These are phyloP conservation scores for Falco berigora DNA, from an alignment of 2,797 vertebrate genomes.

Conservation along the genomic window DNA sequence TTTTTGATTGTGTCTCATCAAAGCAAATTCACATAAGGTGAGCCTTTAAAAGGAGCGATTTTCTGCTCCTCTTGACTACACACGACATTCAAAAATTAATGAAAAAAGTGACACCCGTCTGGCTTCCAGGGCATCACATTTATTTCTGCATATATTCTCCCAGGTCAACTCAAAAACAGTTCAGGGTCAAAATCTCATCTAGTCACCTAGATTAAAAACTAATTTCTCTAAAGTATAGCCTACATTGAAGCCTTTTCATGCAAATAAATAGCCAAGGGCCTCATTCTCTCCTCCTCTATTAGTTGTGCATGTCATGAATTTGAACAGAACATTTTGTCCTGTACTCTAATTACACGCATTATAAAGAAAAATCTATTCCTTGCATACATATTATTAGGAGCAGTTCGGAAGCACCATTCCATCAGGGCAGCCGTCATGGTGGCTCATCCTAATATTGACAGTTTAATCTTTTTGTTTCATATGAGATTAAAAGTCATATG, in stretches of 20 bases:
- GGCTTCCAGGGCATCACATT: slow-evolving; percentile 71
- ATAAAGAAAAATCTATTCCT: slow-evolving; percentile 72
- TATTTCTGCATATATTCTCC: slow-evolving; percentile 85
- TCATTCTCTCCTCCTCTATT: slow-evolving; percentile 74
- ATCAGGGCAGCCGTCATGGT: slow-evolving; percentile 65
- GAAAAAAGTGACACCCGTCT: slow-evolving; percentile 78
- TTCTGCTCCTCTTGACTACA: slow-evolving; percentile 73
- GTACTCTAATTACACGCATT: slow-evolving; percentile 81
- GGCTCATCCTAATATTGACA: slow-evolving; percentile 70
- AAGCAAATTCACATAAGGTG: slow-evolving; percentile 76
- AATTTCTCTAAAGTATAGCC: slow-evolving; percentile 82
- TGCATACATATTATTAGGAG: slow-evolving; percentile 63
- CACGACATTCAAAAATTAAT: slow-evolving; percentile 85
- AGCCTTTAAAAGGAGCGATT: slow-evolving; percentile 77
- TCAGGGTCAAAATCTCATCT: slow-evolving; percentile 92
- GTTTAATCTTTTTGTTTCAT: slow-evolving; percentile 75
- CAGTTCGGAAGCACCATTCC: slow-evolving; percentile 35
- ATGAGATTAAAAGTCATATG: slow-evolving; percentile 68
- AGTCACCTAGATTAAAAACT: slow-evolving; percentile 92
- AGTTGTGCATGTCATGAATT: slow-evolving; percentile 74
- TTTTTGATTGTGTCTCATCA: slow-evolving; percentile 83
- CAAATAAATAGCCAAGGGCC: slow-evolving; percentile 86
- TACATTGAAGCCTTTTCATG: slow-evolving; percentile 86
- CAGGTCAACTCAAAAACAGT: slow-evolving; percentile 79
- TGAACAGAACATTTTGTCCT: slow-evolving; percentile 76